A percentile compares a stretch with the other conserved stretches of the same genome.
Conservation (phyloP, 2,797 vertebrate genomes). For the Myotis vivesi region DNA sequence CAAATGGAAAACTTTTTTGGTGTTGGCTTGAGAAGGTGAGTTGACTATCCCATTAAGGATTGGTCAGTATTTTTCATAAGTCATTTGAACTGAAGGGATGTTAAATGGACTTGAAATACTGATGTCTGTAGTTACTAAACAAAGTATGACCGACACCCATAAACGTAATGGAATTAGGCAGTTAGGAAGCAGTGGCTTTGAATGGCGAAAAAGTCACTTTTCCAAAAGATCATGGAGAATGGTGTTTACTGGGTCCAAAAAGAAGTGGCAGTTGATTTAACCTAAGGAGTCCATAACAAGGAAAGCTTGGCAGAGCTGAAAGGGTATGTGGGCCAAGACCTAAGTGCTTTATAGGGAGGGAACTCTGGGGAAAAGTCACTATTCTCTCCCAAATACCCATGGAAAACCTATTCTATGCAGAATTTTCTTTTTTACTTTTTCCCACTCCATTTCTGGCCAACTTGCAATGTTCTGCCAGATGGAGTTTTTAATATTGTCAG, state of each 20-base stretch:
- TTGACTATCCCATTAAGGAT: conserved; percentile 56
- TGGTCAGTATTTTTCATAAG: conserved; percentile 13
- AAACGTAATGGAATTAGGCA: conserved; percentile 27
- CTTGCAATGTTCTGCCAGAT: background rate
- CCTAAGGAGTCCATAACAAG: background rate
- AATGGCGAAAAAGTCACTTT: conserved; percentile 15
- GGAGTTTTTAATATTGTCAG: conserved; percentile 28
- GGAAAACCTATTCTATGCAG: background rate
- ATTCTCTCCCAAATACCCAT: background rate
- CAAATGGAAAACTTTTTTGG: conserved; percentile 61
- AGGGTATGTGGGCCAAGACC: background rate
- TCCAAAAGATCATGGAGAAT: conserved; percentile 24
- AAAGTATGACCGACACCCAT: background rate
- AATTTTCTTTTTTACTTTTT: background rate
- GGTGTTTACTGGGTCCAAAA: background rate
- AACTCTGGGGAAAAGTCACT: background rate
- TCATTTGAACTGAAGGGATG: conserved; percentile 27
- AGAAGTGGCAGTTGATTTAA: background rate
- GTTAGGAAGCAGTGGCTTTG: background rate
- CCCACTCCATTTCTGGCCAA: background rate
- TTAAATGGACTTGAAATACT: conserved; percentile 54
- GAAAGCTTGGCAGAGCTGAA: background rate
- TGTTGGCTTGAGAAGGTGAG: conserved; percentile 50
- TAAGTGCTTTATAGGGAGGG: background rate
- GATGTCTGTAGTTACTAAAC: background rate